Evolutionary conservation across 2,113 vertebrate genomes (phyloP), one percentile per base, ranked within the genome.

Genomic region (Choloepus hoffmanni): DNA sequence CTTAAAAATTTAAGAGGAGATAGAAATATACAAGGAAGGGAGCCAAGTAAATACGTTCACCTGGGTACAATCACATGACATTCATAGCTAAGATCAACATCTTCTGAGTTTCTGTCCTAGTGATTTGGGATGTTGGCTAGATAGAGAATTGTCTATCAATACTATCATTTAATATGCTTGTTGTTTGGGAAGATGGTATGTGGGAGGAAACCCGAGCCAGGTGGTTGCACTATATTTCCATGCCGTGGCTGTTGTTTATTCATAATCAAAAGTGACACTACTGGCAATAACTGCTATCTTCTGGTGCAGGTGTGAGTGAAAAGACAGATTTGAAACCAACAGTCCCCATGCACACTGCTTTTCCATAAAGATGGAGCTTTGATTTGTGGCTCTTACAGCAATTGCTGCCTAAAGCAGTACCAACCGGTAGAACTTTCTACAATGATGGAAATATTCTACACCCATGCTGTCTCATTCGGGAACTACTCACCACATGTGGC

Each of bases 211-310:
- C 63, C 89, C 40, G 70, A 94, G 86, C 90, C 89, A 97, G 92
- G 85, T 94, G 93, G n/a, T 19, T 85, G 78, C 33, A 73, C 79
- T 95, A 62, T 95, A 88, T 96, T 95, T 95, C 86, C 79, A 79
- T 86, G 30, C 82, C 67, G 62, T 85, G 81, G 74, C 48, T 95
- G 48, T 63, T 90, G 84, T 96, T 86, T 28, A 60, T 87, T 96
- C 93, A 79, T 89, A 94, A 96, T 93, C 92, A 95, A 77, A 92
- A 97, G 58, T 53, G 81, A 68, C 60, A 78, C 45, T 79, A 10
- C 45, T 8, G 6, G 86, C 0, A 40, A 86, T 91, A 97, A 78
- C 74, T 50, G 74, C 94, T 95, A 76, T 94, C 94, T 96, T 90
- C 93, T 3, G 13, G 43, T 43, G 58, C 97, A 96, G 95, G 89